Evolutionary conservation across 2,888 invertebrate genomes (phyloP), one percentile per base, ranked within the genome.

Genomic region (Meiosimyza decipiens): DNA sequence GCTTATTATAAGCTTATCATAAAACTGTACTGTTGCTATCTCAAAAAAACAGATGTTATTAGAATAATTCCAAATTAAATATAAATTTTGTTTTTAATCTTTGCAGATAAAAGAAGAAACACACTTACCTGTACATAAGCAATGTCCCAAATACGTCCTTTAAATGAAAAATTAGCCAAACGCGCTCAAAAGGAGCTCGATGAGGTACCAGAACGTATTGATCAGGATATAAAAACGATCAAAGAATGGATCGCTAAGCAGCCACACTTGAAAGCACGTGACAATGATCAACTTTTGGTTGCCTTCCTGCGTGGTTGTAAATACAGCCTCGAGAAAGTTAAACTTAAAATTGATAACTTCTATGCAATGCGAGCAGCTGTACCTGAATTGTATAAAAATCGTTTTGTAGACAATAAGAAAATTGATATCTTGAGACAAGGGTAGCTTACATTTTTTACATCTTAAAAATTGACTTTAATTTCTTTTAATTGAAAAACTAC

Each of bases 281-380:
- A 82, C 33, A 83, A 85, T 75, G 88, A 89, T 74, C 89, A 90
- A 78, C 88, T 89, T 78, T 76, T 90, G 63, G 79, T 89, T 9
- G 84, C 88, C 13, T 90, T 90, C 80, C 81, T 90, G 63, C 86
- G 90, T 13, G 89, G 90, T 50, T 89, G 89, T 79, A 90, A 90
- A 81, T 89, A 88, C 81, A 90, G 89, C 75, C 80, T 90, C 77
- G 90, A 90, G 80, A 86, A 88, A 76, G 87, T 89, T 7, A 91
- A 91, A 82, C 87, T 88, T 60, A 90, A 90, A 80, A 75, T 91
- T 33, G 90, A 90, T 76, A 89, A 88, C 85, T 91, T 89, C 81
- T 91, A 91, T 80, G 90, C 91, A 0, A 81, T 86, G 80, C 89
- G 89, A 75, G 88, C 88, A 3, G 85, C 89, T 50, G 87, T 90